These are phyloP conservation scores for Adrianichthys oophorus DNA, from an alignment of 2,797 vertebrate species.

Conservation along the genomic window DNA sequence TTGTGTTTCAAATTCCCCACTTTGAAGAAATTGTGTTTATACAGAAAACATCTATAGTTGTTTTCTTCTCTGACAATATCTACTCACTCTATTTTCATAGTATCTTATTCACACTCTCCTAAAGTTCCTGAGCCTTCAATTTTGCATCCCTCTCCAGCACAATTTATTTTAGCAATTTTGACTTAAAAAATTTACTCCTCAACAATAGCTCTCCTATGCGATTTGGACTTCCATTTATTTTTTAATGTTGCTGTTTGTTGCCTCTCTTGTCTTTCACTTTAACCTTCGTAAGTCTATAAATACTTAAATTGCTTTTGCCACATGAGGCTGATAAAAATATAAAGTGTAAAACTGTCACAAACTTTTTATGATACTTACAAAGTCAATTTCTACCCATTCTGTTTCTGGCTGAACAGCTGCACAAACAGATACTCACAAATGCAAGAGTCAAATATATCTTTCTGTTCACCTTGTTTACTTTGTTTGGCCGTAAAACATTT, in stretches of 20 bases:
- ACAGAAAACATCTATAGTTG: slow-evolving; percentile 64
- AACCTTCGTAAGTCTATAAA: slow-evolving; percentile 46
- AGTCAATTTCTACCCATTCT: slow-evolving; percentile 10
- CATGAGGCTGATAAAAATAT: slow-evolving; percentile 35
- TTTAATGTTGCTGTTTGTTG: slow-evolving; percentile 38
- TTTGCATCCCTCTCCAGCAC: slow-evolving; percentile 17
- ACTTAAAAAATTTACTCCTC: slow-evolving; percentile 35
- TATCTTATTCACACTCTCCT: slow-evolving; percentile 11
- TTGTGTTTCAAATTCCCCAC: slow-evolving; percentile 29
- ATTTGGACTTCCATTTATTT: slow-evolving; percentile 29
- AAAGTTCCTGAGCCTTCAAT: slow-evolving; percentile 18
- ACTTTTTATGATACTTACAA: slow-evolving; percentile 37
- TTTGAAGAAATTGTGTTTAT: slow-evolving; percentile 67
- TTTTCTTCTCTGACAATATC: slow-evolving; percentile 25
- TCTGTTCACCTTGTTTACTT: slow-evolving; percentile 23
- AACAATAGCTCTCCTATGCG: slow-evolving; percentile 10
- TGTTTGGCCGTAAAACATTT: slow-evolving; percentile 29
- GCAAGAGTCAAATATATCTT: slow-evolving; percentile 20
- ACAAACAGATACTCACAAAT: slow-evolving; percentile 7
- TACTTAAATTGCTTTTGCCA: slow-evolving; percentile 49
- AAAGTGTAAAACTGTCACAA: slow-evolving; percentile 36
- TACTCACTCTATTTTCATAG: slow-evolving; percentile 28
- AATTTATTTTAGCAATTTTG: slow-evolving; percentile 39
- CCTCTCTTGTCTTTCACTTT: slow-evolving; percentile 32
- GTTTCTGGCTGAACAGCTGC: slow-evolving; percentile 16